Evolutionary conservation across 2,888 invertebrate genomes (phyloP).

Genomic region (Drosophila tanythrix): DNA sequence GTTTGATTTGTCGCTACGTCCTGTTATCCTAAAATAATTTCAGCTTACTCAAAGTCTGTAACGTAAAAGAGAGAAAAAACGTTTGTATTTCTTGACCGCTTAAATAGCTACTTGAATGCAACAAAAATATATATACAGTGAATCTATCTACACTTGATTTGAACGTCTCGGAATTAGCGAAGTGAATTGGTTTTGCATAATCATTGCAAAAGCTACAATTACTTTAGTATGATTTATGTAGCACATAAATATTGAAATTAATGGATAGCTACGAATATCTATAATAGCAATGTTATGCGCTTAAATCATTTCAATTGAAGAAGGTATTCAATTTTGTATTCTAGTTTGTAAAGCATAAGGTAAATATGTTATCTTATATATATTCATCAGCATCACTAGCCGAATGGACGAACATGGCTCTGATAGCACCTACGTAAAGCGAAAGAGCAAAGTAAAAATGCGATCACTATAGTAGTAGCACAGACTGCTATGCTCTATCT

Average conservation of each 20-base stretch:
- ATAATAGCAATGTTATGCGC: neutral
- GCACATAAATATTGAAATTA: neutral
- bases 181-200: neutral
- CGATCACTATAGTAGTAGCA: neutral
- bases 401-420: neutral
- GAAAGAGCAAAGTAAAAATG: neutral
- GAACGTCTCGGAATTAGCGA: slow-evolving; percentile 28
- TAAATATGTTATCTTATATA: neutral
- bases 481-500: neutral
- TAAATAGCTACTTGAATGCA: slow-evolving; percentile 36
- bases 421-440: neutral
- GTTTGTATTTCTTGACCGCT: slow-evolving; percentile 49
- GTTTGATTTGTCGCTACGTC: slow-evolving; percentile 55
- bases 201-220: neutral
- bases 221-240: neutral
- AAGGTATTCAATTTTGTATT: neutral
- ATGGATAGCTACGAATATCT: neutral
- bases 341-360: neutral
- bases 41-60: slow-evolving; percentile 40
- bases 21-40: slow-evolving; percentile 30
- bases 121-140: slow-evolving; percentile 37
- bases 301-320: neutral
- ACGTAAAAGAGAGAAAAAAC: slow-evolving; percentile 15
- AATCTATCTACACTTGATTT: slow-evolving; percentile 31
- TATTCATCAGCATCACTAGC: neutral